Base-by-base conservation (phyloP, 2,113 vertebrate genomes). In the Perca fluviatilis region DNA sequence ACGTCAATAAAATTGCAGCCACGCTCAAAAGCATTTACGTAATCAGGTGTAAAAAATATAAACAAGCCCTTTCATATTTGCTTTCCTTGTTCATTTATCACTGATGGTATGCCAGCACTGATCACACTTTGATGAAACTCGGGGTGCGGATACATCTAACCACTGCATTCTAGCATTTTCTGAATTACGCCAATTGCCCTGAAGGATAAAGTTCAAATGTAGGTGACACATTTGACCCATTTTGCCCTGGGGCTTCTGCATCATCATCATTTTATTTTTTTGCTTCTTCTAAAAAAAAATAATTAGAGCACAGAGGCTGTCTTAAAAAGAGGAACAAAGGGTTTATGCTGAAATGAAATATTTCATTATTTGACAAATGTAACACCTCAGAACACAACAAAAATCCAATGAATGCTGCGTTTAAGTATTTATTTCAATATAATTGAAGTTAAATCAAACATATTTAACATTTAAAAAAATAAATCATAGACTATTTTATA, bases 11-110 rank as follows among this genome's bases (percentile, higher is more conserved):
- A 43, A 25, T 46, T 57, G 14, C 58, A 65, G 18, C 3, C 13
- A 46, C 19, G 51, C 14, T 65, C 3, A 13, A 61, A 36, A 54
- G 70, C n/a, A 15, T 16, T 57, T 6, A 72, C 50, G 9, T 70
- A 71, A 62, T 25, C 21, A 60, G 14, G 21, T 57, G 46, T 67
- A 57, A 16, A 16, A 43, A 43, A 46, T 63, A 11, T n/a, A 27
- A 36, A 79, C 6, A 1, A 67, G 62, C 40, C n/a, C 23, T 27
- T 73, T 74, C 12, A 36, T 79, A 47, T 75, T 64, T 69, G 36
- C 62, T 77, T 63, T 82, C 19, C 62, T 63, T 79, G 54, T 18
- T 78, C 80, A 86, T 80, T 50, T n/a, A 49, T 85, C 60, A 67
- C 14, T 25, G 16, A 2, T 57, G 54, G 49, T n/a, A 11, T 76